phyloP scores from a whole-genome alignment of 2,113 vertebrate species.

The Ariopsis seemanni region DNA sequence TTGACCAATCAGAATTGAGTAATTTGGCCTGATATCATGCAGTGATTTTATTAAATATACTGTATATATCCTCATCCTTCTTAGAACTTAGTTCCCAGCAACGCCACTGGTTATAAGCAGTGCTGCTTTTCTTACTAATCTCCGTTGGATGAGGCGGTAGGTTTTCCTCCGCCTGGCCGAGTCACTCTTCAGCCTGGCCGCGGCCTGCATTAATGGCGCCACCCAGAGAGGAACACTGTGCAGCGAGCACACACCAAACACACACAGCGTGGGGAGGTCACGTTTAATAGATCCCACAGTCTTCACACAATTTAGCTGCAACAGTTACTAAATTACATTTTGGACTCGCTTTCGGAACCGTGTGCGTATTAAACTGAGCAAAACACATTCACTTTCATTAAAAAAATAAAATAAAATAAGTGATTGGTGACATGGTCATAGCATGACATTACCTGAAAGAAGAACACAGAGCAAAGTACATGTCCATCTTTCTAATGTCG shows the following conservation, averaged over 20 bases:
- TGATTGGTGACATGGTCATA: not conserved
- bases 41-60: not conserved
- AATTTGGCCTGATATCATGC: not conserved
- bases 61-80: not conserved
- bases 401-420: not conserved
- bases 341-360: not conserved
- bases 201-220: conserved; percentile 61
- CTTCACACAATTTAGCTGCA: not conserved
- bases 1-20: too few relatives aligned
- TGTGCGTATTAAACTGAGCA: not conserved
- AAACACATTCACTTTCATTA: not conserved
- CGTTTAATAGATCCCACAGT: not conserved
- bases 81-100: not conserved
- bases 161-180: conserved; percentile 59
- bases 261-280: not conserved
- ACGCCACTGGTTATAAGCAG: not conserved
- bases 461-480: not conserved
- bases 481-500: not conserved
- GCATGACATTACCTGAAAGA: conserved; percentile 19
- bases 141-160: conserved; percentile 68
- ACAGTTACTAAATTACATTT: not conserved
- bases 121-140: conserved; percentile 59
- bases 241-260: not conserved
- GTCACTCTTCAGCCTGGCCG: conserved; percentile 59
- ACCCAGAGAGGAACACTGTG: conserved; percentile 69